phyloP scores from a whole-genome alignment of 2,113 vertebrate species.

The Pseudopodoces humilis region DNA sequence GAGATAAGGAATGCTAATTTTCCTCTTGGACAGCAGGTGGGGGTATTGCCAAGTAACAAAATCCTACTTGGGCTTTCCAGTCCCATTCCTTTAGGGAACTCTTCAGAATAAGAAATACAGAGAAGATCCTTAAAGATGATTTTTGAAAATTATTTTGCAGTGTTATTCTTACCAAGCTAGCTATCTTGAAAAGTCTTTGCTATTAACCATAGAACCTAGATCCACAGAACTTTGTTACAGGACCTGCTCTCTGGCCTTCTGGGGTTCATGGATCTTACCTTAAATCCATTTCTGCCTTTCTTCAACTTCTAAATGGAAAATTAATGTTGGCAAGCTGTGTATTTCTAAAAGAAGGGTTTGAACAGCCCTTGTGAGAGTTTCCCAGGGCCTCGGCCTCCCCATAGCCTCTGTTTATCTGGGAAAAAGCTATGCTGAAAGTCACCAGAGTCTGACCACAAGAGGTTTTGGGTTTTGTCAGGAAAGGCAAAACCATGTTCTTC shows the following conservation, averaged over 20 bases:
- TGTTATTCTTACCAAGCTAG: neutral
- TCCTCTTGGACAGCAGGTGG: slow-evolving; percentile 55
- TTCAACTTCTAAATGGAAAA: neutral
- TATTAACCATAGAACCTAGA: neutral
- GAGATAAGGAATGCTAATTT: neutral
- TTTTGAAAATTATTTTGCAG: neutral
- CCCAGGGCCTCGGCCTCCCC: neutral
- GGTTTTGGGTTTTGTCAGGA: neutral
- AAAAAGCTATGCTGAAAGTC: slow-evolving; percentile 10
- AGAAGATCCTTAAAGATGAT: neutral
- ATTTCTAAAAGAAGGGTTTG: slow-evolving; percentile 30
- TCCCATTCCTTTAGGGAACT: neutral
- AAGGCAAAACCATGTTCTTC: neutral
- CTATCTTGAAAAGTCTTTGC: neutral
- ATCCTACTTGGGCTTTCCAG: neutral
- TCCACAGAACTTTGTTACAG: neutral
- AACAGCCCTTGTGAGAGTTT: neutral
- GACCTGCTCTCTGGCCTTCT: neutral
- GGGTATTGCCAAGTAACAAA: neutral
- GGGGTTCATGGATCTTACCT: neutral
- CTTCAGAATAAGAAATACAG: neutral
- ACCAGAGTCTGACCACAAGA: slow-evolving; percentile 9
- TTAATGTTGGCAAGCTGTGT: neutral
- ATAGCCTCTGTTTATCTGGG: slow-evolving; percentile 34
- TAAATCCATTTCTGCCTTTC: neutral